Evolutionary conservation across 1,140 invertebrate genomes (phyloP), one percentile per base, ranked within the genome.

Genomic region (Sitobion miscanthi): DNA sequence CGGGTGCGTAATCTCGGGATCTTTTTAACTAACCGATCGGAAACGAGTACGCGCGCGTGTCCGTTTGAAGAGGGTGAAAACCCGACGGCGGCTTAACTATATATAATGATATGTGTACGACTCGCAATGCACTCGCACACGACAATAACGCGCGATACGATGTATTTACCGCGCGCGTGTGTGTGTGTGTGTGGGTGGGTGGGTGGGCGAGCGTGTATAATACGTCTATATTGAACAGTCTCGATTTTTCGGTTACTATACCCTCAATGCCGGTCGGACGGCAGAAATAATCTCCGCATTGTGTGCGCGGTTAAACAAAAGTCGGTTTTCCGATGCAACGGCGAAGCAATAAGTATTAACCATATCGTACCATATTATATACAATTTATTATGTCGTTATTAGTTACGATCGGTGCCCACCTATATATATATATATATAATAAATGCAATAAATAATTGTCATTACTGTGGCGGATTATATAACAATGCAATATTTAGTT

Each of bases 1-100:
- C 45, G 85, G 25, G 85, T 14, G 87, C 87, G n/a, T 54, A 89
- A 89, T 54, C 45, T 88, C n/a, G 2, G 49, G 49, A n/a, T 89
- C 42, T 47, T 89, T 89, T 89, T 38, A 54, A 89, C 52, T 52
- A 89, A 89, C 87, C 87, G 49, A 54, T 57, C 25, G 38, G 38
- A 86, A 86, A 86, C 23, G 42, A 85, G 83, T 77, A n/a, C 69
- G 35, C 42, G 25, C 87, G 47, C 49, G 87, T 38, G 87, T 54
- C 87, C 21, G 87, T 52, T 88, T 54, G 87, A 88, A 88, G 47
- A 52, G 87, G 87, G 87, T 35, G 87, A 88, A 21, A 52, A n/a
- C 47, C 17, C 87, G 47, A 52, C 17, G n/a, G 47, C 30, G 8
- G 47, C 87, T 88, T 88, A 88, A 88, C 45, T 35, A 21, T 21